phyloP scores from a whole-genome alignment of 2,797 vertebrate species.

The Gymnodraco acuticeps region DNA sequence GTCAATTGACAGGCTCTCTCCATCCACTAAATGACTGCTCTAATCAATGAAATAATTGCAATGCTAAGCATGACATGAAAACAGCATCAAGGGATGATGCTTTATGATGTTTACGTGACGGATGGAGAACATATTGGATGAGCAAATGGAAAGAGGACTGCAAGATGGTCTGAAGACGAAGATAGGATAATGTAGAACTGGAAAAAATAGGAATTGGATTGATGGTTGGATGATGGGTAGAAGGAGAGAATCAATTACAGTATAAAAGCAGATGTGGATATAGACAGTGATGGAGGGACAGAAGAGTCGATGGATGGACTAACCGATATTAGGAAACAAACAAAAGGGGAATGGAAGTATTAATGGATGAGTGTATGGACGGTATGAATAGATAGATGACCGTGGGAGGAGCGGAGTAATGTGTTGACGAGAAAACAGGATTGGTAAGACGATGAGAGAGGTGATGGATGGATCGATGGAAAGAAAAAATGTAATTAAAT shows the following conservation, averaged over 20 bases:
- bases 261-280: not conserved
- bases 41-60: no score
- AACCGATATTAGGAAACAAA: not conserved
- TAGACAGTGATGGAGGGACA: no score
- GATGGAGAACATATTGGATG: not conserved
- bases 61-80: no score
- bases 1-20: no score
- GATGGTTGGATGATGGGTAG: not conserved
- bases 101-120: slow-evolving; percentile 12
- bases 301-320: not conserved
- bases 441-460: not conserved
- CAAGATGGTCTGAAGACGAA: not conserved
- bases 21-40: no score
- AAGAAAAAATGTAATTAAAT: not conserved
- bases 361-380: not conserved
- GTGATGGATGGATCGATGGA: not conserved
- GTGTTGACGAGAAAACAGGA: not conserved
- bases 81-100: not conserved
- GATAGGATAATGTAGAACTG: not conserved
- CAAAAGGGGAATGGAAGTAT: not conserved
- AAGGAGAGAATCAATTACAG: not conserved
- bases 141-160: not conserved
- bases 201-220: no score
- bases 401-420: not conserved
- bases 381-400: not conserved